Base-by-base conservation (phyloP, 2,888 invertebrate species). In the Mythimna vitellina region DNA sequence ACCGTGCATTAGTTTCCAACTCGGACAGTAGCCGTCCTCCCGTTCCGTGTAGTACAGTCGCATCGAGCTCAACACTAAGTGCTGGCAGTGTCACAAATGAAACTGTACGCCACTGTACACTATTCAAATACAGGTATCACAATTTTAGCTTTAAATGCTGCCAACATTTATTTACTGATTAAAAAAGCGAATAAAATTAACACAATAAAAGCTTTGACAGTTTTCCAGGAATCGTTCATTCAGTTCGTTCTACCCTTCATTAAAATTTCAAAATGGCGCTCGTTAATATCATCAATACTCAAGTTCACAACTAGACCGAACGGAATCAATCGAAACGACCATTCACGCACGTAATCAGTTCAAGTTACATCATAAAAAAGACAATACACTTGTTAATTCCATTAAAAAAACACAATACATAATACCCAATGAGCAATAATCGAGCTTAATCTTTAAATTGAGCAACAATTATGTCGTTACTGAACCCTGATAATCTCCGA, bases 11-110 rank as follows among this genome's bases (percentile, higher is more conserved):
- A 93, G 92, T 94, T 93, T 89, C 79, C 84, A 94, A 93, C 93
- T 93, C 91, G 92, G 92, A 93, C 93, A 91, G 90, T 86, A 86
- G 86, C 88, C 88, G 90, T 92, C 93, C 92, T 89, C 93, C 92
- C 89, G 90, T 92, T 91, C 86, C 86, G 76, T 92, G 90, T 82
- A 90, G 57, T 79, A 75, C 87, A 89, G 87, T 89, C 85, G 81
- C 84, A 86, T 86, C 83, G 87, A 88, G 87, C 86, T 87, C 87
- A 88, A 85, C 86, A 81, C 87, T 88, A 87, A 87, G 81, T 78
- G 78, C 82, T 63, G 76, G 17, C 82, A 71, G 63, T 79, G 82
- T 83, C 85, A 86, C 85, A 87, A 87, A 87, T 83, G 83, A 80
- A 81, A 83, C 86, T 86, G 82, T 82, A 72, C 77, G 68, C 80